Conservation (phyloP, 2,797 vertebrate species). For the Furcifer pardalis region DNA sequence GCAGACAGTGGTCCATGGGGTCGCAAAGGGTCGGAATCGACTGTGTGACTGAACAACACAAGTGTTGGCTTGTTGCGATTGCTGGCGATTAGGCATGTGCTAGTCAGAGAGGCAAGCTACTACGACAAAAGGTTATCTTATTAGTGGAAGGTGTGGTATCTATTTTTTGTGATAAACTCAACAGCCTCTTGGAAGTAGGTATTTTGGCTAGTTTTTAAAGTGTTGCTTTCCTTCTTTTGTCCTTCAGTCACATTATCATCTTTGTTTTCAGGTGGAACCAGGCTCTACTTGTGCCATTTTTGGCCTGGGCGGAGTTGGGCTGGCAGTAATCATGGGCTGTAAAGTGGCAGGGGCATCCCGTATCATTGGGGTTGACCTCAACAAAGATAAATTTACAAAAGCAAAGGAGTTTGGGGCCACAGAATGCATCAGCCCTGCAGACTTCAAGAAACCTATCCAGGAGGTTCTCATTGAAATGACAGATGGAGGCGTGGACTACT, state of each 20-base stretch:
- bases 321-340: conserved; percentile 96
- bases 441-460: conserved; percentile 85
- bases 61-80: not conserved
- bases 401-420: conserved; percentile 91
- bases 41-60: no score
- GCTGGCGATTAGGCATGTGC: not conserved
- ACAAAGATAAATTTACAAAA: conserved; percentile 87
- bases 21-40: no score
- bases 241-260: not conserved
- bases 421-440: conserved; percentile 89
- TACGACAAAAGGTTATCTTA: not conserved
- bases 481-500: conserved; percentile 90
- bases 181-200: not conserved
- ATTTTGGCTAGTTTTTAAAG: not conserved
- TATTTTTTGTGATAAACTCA: not conserved
- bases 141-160: not conserved
- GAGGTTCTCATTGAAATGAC: conserved; percentile 89
- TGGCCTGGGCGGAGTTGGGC: conserved; percentile 91
- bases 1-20: no score
- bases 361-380: conserved; percentile 91
- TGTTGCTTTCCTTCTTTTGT: not conserved
- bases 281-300: conserved; percentile 93
- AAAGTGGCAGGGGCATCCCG: conserved; percentile 87
- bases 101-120: not conserved
- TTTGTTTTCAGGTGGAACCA: conserved; percentile 83